Evolutionary conservation across 2,888 invertebrate genomes (phyloP).

Genomic region (Sicus ferrugineus): DNA sequence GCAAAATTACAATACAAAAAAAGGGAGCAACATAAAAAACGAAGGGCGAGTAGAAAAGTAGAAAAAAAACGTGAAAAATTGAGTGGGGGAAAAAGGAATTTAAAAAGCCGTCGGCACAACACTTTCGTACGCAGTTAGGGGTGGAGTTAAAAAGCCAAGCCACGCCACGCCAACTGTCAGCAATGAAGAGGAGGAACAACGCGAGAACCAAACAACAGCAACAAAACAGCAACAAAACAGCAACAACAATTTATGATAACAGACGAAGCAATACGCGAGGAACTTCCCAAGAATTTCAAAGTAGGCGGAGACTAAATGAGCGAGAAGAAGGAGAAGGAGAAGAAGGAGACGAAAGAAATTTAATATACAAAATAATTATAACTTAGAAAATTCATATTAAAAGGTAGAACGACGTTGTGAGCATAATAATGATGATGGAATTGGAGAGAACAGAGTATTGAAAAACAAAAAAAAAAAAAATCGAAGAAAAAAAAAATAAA

Average conservation of each 20-base stretch:
- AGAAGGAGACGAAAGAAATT: neutral
- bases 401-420: neutral
- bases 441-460: neutral
- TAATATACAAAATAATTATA: neutral
- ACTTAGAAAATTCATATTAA: neutral
- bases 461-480: neutral
- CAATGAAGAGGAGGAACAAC: neutral
- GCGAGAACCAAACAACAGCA: neutral
- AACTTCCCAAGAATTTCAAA: neutral
- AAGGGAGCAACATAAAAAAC: neutral
- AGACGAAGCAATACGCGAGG: neutral
- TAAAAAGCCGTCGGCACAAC: slow-evolving; percentile 27
- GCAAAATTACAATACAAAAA: neutral
- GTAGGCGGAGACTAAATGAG: neutral
- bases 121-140: slow-evolving; percentile 20
- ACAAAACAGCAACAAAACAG: neutral
- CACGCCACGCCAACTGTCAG: neutral
- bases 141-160: slow-evolving; percentile 27
- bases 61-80: neutral
- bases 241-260: neutral
- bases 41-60: slow-evolving; percentile 6
- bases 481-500: too few species aligned
- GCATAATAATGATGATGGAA: neutral
- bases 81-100: neutral
- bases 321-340: neutral